Base-by-base conservation (phyloP, 2,113 vertebrate genomes). In the Acanthisitta chloris region DNA sequence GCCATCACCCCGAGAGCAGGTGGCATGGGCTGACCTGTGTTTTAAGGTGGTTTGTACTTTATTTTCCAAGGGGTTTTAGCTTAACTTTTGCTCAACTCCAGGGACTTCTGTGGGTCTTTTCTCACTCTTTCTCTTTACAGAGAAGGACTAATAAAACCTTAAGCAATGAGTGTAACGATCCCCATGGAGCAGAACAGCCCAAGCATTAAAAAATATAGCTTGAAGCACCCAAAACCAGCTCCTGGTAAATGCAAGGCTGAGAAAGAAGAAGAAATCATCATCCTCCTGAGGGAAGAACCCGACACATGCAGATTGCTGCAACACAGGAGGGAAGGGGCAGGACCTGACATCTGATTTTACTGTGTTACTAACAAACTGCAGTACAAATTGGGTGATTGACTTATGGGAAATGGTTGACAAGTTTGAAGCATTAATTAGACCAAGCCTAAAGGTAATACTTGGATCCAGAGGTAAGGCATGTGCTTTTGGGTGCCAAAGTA, bases 11-110 rank as follows among this genome's bases (percentile, higher is more conserved):
- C 18, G 11, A 2, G 23, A 73, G 40, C 11, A 19, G 70, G 33
- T 5, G 34, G 24, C 66, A 52, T 0, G 0, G 51, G 42, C 62
- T 20, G 12, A 19, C 76, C 52, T 36, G 43, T 38, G 6, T 6
- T 54, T 16, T 43, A n/a, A 26, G 48, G 14, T 14, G 12, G 17
- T 12, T 69, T 45, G 46, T 24, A 9, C 9, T 8, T 1, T 8
- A 6, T 82, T 59, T 77, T 10, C 49, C 28, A 45, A 33, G 17
- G 45, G 48, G 23, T 3, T 54, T 28, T 25, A 66, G 78, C 55
- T 81, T 52, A 6, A 45, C 13, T 66, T 90, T 69, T 40, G 14
- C 67, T 64, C 48, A 42, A 73, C 33, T 66, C 34, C 2, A 2
- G 54, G 40, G 24, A 81, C 9, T 6, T 46, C 9, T 13, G 28